Evolutionary conservation across 1,140 invertebrate genomes (phyloP).

Genomic region (fruit fly (Drosophila melanogaster)): DNA sequence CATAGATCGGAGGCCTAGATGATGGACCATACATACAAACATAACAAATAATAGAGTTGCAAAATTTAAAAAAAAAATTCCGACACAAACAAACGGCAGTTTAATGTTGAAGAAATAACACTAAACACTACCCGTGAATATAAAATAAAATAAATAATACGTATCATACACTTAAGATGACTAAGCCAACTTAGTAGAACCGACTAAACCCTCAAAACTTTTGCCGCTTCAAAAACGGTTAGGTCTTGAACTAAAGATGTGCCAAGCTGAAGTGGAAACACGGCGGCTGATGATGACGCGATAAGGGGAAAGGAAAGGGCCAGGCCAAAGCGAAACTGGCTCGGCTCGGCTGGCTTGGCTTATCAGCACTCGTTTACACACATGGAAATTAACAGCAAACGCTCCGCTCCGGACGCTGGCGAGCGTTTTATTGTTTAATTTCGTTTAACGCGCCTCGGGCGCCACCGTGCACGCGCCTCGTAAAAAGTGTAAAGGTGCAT

Average conservation of each 20-base stretch:
- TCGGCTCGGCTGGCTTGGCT: slow-evolving; percentile 9
- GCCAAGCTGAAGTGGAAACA: slow-evolving; percentile 11
- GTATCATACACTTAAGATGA: neutral
- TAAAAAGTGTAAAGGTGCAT: slow-evolving; percentile 59
- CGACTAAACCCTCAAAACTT: neutral
- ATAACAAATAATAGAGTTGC: neutral
- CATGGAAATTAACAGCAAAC: slow-evolving; percentile 43
- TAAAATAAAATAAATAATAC: too few relatives aligned
- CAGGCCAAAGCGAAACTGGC: slow-evolving; percentile 1
- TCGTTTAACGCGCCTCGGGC: slow-evolving; percentile 63
- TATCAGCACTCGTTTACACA: slow-evolving; percentile 45
- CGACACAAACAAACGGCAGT: neutral
- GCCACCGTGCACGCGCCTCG: slow-evolving; percentile 70
- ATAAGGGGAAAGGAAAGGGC: slow-evolving; percentile 12
- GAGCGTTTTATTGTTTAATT: slow-evolving; percentile 67
- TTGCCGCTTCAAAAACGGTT: slow-evolving; percentile 1
- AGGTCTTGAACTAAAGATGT: slow-evolving; percentile 7
- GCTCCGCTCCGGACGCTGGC: slow-evolving; percentile 29
- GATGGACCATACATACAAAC: slow-evolving; percentile 3
- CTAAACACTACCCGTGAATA: too few relatives aligned
- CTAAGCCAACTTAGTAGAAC: neutral
- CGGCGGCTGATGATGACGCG: slow-evolving; percentile 9
- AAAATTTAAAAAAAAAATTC: neutral
- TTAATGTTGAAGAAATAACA: too few relatives aligned
- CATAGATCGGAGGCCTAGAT: slow-evolving; percentile 1